A percentile compares a stretch with the other conserved stretches of the same genome.
Conservation (phyloP, 1,140 invertebrate genomes). For the Ectropis grisescens region DNA sequence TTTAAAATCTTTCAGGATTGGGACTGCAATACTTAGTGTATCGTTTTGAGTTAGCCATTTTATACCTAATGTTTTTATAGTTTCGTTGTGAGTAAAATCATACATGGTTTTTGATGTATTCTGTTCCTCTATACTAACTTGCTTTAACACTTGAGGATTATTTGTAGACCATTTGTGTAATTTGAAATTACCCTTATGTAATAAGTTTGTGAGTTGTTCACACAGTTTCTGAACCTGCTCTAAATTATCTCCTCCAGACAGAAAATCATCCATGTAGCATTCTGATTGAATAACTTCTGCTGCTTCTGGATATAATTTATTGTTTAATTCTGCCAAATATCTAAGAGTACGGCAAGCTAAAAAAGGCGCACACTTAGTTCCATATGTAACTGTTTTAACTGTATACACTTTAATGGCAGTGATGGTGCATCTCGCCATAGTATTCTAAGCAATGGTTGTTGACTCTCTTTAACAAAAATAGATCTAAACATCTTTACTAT, state of each 20-base stretch:
- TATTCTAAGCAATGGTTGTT: neutral
- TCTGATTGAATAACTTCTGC: neutral
- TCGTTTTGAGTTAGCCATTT: slow-evolving; percentile 6
- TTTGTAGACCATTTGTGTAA: slow-evolving; percentile 33
- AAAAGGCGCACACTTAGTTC: slow-evolving; percentile 31
- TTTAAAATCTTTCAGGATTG: slow-evolving; percentile 1
- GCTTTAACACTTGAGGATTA: slow-evolving; percentile 3
- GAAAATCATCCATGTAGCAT: slow-evolving; percentile 5
- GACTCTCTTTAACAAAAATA: neutral
- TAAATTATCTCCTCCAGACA: neutral
- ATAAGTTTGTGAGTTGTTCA: slow-evolving; percentile 15
- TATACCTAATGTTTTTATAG: slow-evolving; percentile 10
- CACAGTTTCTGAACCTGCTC: slow-evolving; percentile 6
- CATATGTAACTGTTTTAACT: slow-evolving; percentile 34
- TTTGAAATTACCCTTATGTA: slow-evolving; percentile 17
- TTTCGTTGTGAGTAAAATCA: neutral
- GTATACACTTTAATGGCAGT: neutral
- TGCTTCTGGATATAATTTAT: neutral
- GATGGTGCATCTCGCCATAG: neutral
- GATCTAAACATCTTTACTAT: neutral
- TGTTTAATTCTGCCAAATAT: slow-evolving; percentile 21
- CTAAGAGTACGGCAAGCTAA: slow-evolving; percentile 24
- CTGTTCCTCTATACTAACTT: neutral
- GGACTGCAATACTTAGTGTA: slow-evolving; percentile 1
- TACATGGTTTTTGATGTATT: neutral